A percentile compares a stretch with the other conserved stretches of the same genome.
phyloP scores from a whole-genome alignment of 2,113 vertebrate species.

The Cyanoderma ruficeps region DNA sequence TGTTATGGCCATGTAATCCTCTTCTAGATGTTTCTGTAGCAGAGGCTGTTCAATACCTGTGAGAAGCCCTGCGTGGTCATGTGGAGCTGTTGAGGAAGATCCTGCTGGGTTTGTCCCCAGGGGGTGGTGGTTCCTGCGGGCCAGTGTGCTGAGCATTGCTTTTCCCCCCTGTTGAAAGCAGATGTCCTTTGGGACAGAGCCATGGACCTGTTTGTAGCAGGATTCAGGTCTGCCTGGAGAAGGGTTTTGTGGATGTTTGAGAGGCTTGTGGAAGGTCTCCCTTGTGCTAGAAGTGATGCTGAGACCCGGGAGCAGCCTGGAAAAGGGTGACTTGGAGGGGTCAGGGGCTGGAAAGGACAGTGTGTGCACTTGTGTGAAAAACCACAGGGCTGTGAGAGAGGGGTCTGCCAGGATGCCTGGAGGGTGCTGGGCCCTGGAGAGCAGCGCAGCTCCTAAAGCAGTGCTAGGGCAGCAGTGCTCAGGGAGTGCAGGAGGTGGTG shows the following conservation, averaged over 20 bases:
- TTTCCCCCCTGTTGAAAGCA: background rate
- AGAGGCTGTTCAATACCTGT: background rate
- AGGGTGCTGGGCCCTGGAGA: background rate
- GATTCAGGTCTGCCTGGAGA: background rate
- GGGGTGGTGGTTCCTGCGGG: background rate
- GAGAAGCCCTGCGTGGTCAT: rapidly evolving
- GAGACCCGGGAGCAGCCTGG: background rate
- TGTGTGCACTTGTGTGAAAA: rapidly evolving
- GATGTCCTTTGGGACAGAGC: background rate
- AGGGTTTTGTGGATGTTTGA: background rate
- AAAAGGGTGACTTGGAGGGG: too few species aligned
- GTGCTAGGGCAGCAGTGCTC: background rate
- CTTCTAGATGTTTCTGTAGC: background rate
- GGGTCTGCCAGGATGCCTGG: background rate
- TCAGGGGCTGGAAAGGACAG: background rate
- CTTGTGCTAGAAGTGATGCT: background rate
- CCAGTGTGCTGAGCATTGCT: rapidly evolving
- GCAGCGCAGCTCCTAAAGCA: rapidly evolving
- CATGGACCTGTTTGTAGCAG: background rate
- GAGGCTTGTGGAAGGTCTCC: background rate
- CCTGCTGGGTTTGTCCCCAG: background rate
- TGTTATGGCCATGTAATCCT: background rate
- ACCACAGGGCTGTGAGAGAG: too few species aligned
- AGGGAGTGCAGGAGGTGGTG: background rate
- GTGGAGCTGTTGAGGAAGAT: background rate